Evolutionary conservation across 2,113 vertebrate species (phyloP).

Genomic region (Sapajus apella): DNA sequence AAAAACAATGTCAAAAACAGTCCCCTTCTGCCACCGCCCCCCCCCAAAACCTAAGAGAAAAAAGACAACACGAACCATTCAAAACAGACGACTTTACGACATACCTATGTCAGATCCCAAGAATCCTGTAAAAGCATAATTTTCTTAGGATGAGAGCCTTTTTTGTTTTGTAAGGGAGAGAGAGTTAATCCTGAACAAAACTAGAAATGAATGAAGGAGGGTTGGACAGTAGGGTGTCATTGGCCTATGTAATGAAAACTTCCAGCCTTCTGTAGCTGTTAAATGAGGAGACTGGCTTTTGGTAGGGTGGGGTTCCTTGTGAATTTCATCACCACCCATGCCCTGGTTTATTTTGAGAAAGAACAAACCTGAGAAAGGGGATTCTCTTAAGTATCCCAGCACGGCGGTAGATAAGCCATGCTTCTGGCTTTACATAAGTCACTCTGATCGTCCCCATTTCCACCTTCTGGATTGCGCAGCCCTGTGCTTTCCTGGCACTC

Average conservation of each 20-base stretch:
- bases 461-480: background rate
- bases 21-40: accelerated
- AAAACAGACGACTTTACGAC: background rate
- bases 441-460: background rate
- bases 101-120: background rate
- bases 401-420: background rate
- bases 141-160: background rate
- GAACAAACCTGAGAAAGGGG: background rate
- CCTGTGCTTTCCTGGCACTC: background rate
- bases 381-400: background rate
- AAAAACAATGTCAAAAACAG: background rate
- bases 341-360: background rate
- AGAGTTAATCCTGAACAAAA: background rate
- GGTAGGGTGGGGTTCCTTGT: background rate
- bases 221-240: background rate
- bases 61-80: background rate
- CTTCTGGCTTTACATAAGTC: background rate
- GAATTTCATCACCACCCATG: background rate
- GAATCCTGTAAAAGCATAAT: background rate
- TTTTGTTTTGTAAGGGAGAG: background rate
- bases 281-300: background rate
- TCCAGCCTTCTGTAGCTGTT: background rate
- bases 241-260: background rate
- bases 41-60: no score
- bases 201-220: background rate